Evolutionary conservation across 2,888 invertebrate species (phyloP).

Genomic region (Macrosiphum euphorbiae): DNA sequence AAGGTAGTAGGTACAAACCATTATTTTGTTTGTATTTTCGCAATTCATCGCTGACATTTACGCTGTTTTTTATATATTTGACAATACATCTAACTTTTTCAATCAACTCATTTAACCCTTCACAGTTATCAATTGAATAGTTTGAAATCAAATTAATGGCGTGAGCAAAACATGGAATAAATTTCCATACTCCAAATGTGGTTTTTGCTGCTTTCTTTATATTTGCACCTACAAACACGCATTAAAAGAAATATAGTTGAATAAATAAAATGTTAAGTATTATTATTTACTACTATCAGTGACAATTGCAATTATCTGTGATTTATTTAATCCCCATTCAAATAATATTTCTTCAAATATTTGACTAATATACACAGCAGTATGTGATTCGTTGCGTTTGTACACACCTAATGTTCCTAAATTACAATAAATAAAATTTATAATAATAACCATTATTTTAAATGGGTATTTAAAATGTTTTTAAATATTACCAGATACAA

Average conservation of each 20-base stretch:
- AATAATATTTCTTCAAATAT: not conserved
- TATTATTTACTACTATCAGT: not conserved
- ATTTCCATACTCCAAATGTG: not conserved
- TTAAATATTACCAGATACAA: conserved; percentile 19
- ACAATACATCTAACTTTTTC: too few species aligned
- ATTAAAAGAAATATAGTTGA: not conserved
- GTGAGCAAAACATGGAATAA: not conserved
- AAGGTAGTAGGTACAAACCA: too few species aligned
- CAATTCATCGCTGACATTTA: too few species aligned
- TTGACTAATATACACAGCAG: not conserved
- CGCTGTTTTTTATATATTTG: too few species aligned
- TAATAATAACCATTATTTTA: not conserved
- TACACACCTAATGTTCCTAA: conserved; percentile 17
- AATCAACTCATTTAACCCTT: too few species aligned
- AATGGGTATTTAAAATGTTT: not conserved
- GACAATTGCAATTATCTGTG: not conserved
- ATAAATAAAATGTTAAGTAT: not conserved
- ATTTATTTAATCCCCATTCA: conserved; percentile 4
- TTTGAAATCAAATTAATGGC: not conserved
- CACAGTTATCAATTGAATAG: not conserved
- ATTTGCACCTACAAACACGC: not conserved
- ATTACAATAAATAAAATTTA: not conserved
- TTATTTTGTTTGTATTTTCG: too few species aligned
- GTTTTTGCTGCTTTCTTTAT: not conserved
- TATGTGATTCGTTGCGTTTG: not conserved